Conservation (phyloP, 2,888 invertebrate genomes). For the Shargacucullia verbasci region DNA sequence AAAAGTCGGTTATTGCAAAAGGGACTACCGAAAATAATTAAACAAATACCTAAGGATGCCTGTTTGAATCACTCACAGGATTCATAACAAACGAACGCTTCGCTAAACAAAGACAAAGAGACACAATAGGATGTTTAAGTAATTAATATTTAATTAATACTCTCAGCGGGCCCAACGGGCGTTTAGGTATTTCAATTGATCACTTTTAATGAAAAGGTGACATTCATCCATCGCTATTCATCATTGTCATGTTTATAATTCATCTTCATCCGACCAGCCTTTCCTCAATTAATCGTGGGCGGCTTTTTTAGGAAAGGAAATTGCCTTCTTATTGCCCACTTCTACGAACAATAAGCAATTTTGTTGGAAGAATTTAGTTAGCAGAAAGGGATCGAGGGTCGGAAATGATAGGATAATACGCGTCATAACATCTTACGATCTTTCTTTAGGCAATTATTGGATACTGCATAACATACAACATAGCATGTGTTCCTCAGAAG, state of each 20-base stretch:
- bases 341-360: conserved; percentile 49
- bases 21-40: conserved; percentile 30
- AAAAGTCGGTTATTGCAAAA: conserved; percentile 18
- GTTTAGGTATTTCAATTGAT: conserved; percentile 54
- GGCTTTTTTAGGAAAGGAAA: conserved; percentile 48
- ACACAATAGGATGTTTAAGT: conserved; percentile 38
- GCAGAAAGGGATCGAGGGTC: conserved; percentile 31
- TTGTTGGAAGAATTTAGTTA: conserved; percentile 37
- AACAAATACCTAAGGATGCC: conserved; percentile 22
- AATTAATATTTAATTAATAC: conserved; percentile 54
- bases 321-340: conserved; percentile 43
- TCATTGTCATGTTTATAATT: conserved; percentile 66
- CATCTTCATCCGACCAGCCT: conserved; percentile 60
- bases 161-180: conserved; percentile 14
- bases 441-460: conserved; percentile 23
- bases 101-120: conserved; percentile 37
- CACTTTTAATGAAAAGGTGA: conserved; percentile 63
- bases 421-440: conserved; percentile 26
- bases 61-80: conserved; percentile 33
- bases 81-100: conserved; percentile 41
- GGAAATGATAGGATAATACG: conserved; percentile 45
- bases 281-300: conserved; percentile 54
- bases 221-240: conserved; percentile 51
- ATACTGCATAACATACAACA: too few relatives aligned
- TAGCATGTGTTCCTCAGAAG: too few relatives aligned